Conservation (phyloP, 2,888 invertebrate genomes). For the Dysmachus trigonus region DNA sequence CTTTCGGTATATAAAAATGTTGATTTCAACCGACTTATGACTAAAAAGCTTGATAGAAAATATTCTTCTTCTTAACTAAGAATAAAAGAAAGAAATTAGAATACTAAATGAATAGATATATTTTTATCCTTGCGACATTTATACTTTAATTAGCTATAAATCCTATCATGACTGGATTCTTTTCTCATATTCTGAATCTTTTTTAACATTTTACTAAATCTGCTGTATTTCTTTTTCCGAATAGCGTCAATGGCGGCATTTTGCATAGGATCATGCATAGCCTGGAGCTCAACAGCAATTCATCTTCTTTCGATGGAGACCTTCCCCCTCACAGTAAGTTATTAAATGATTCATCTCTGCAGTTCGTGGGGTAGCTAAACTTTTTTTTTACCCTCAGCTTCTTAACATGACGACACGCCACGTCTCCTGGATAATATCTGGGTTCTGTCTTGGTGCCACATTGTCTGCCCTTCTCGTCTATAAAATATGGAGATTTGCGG, state of each 20-base stretch:
- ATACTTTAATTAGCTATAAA: too few species aligned
- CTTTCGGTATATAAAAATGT: too few species aligned
- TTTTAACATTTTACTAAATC: background rate
- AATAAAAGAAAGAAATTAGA: too few species aligned
- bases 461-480: constrained; percentile 45
- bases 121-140: too few species aligned
- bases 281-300: constrained; percentile 48
- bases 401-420: constrained; percentile 42
- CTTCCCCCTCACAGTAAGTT: constrained; percentile 44
- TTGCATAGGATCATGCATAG: constrained; percentile 46
- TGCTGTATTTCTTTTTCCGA: background rate
- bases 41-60: too few species aligned
- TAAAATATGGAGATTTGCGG: constrained; percentile 47
- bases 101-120: too few species aligned
- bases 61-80: too few species aligned
- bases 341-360: background rate
- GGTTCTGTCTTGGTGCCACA: constrained; percentile 47
- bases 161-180: background rate
- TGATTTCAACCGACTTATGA: too few species aligned
- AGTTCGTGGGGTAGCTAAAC: background rate
- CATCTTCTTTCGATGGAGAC: constrained; percentile 39
- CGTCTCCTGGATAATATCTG: constrained; percentile 45
- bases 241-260: constrained; percentile 46
- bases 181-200: background rate
- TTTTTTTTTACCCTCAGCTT: constrained; percentile 24